Evolutionary conservation across 2,888 invertebrate species (phyloP).

Genomic region (Halocaridina rubra): DNA sequence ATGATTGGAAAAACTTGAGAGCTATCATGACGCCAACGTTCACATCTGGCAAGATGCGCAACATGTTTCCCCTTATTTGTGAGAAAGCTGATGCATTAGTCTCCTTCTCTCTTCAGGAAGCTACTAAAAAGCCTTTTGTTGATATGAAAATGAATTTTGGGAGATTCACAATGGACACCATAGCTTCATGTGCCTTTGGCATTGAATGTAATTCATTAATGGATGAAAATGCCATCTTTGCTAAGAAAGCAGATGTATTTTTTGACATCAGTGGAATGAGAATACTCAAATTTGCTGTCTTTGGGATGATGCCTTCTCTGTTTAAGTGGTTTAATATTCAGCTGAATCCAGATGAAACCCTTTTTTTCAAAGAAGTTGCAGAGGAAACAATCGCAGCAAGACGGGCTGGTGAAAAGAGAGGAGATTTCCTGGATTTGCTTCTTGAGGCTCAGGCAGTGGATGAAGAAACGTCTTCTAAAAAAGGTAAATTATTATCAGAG

Average conservation of each 20-base stretch:
- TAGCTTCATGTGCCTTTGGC: slow-evolving; percentile 49
- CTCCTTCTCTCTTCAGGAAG: slow-evolving; percentile 68
- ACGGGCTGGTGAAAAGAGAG: background rate
- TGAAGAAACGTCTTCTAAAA: background rate
- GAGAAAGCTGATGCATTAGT: slow-evolving; percentile 73
- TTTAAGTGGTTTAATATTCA: background rate
- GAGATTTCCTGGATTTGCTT: slow-evolving; percentile 44
- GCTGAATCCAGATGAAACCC: background rate
- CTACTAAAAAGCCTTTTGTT: slow-evolving; percentile 67
- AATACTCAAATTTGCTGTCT: background rate
- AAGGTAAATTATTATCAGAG: no score
- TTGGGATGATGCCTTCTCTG: background rate
- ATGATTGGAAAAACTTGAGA: background rate
- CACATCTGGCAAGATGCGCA: background rate
- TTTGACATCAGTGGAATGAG: background rate
- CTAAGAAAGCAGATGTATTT: slow-evolving; percentile 12
- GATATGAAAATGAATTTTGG: slow-evolving; percentile 64
- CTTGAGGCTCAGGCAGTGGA: slow-evolving; percentile 17
- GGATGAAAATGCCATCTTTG: slow-evolving; percentile 9
- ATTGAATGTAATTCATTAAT: slow-evolving; percentile 5
- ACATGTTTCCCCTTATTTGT: slow-evolving; percentile 72
- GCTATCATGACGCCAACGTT: background rate
- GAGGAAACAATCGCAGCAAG: slow-evolving; percentile 12
- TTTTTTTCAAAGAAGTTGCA: slow-evolving; percentile 24
- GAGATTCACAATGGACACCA: slow-evolving; percentile 27